phyloP scores from a whole-genome alignment of 2,797 vertebrate species.

The Channallabes apus region DNA sequence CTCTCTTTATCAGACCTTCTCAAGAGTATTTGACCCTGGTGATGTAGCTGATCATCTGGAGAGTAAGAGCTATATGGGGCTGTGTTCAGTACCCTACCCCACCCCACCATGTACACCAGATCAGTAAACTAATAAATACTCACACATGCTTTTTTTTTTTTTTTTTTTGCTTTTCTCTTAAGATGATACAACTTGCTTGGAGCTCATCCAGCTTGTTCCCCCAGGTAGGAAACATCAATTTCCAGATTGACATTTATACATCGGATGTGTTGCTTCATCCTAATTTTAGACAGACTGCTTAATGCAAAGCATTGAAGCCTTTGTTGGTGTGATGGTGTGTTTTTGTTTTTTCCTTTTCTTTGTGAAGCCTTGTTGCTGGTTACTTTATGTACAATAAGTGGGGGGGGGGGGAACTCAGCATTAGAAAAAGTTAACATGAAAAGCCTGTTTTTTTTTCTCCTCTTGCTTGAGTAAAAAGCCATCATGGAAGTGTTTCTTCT shows the following conservation, averaged over 20 bases:
- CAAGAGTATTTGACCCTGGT: conserved; percentile 84
- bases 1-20: conserved; percentile 75
- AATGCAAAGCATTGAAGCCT: neutral
- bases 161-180: conserved; percentile 57
- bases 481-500: conserved; percentile 19
- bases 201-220: conserved; percentile 91
- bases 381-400: neutral
- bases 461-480: neutral
- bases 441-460: neutral
- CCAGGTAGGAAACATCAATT: conserved; percentile 78
- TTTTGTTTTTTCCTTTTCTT: neutral
- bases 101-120: conserved; percentile 25
- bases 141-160: conserved; percentile 40
- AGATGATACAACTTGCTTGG: conserved; percentile 91
- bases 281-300: neutral
- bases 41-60: conserved; percentile 87
- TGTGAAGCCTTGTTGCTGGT: neutral
- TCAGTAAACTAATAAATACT: conserved; percentile 53
- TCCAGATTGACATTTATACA: conserved; percentile 10
- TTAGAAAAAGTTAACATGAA: neutral
- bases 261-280: conserved; percentile 18
- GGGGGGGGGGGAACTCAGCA: neutral
- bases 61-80: conserved; percentile 71
- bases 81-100: neutral
- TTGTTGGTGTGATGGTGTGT: neutral